Evolutionary conservation across 2,113 vertebrate species (phyloP).

Genomic region (Anarhynchus alexandrinus): DNA sequence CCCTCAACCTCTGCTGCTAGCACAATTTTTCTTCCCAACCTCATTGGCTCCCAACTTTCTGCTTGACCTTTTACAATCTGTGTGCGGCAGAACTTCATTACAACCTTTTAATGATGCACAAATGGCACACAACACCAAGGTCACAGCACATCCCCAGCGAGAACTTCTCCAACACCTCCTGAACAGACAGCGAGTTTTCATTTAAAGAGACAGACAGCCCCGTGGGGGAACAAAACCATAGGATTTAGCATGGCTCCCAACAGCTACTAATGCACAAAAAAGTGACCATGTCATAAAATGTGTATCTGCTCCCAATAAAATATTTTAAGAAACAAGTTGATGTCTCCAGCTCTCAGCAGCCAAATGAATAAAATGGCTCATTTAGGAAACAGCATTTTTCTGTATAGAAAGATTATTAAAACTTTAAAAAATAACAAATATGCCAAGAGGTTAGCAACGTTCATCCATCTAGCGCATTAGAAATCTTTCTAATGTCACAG

Average conservation of each 20-base stretch:
- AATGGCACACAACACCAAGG: slow-evolving; percentile 83
- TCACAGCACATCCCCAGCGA: slow-evolving; percentile 68
- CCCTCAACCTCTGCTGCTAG: slow-evolving; percentile 78
- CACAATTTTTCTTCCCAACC: slow-evolving; percentile 80
- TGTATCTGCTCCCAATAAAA: background rate
- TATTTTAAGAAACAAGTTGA: background rate
- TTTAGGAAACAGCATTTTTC: background rate
- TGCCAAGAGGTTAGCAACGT: background rate
- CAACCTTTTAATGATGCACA: slow-evolving; percentile 84
- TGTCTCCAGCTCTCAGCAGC: background rate
- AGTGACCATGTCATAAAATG: background rate
- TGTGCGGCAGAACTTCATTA: slow-evolving; percentile 81
- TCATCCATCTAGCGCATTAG: background rate
- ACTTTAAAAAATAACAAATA: background rate
- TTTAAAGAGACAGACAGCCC: slow-evolving; percentile 48
- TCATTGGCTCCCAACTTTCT: slow-evolving; percentile 81
- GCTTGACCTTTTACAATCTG: slow-evolving; percentile 84
- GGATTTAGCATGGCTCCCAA: background rate
- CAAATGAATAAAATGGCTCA: background rate
- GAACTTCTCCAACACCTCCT: slow-evolving; percentile 63
- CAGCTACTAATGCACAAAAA: background rate
- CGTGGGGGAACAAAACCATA: background rate
- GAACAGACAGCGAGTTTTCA: slow-evolving; percentile 24
- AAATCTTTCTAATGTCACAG: background rate
- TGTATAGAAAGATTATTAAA: background rate